Evolutionary conservation across 2,888 invertebrate species (phyloP).

Genomic region (Lycia hirtaria): DNA sequence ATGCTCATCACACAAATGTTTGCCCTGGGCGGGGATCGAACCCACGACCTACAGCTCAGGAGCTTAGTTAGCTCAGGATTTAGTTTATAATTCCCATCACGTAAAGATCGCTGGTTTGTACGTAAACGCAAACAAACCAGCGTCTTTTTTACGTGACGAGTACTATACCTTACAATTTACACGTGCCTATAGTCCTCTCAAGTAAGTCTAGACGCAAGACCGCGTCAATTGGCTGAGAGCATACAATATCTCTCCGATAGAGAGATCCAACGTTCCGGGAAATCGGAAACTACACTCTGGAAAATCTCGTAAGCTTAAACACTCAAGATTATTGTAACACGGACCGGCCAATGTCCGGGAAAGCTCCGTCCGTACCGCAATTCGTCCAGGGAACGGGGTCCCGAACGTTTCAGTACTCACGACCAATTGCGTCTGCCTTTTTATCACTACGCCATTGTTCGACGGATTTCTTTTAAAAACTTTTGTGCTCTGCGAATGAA

Average conservation of each 20-base stretch:
- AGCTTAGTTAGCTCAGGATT: too few relatives aligned
- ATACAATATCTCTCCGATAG: neutral
- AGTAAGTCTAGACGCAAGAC: neutral
- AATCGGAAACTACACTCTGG: conserved; percentile 9
- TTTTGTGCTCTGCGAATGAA: conserved; percentile 39
- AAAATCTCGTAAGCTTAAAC: conserved; percentile 19
- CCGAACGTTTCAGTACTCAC: conserved; percentile 52
- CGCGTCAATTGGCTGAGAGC: neutral
- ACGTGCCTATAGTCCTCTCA: neutral
- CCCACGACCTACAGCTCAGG: too few relatives aligned
- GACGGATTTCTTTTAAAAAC: conserved; percentile 52
- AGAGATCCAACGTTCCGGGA: neutral
- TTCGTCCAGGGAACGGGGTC: conserved; percentile 51
- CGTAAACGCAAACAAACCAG: too few relatives aligned
- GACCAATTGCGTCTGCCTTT: conserved; percentile 59
- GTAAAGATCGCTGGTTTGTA: too few relatives aligned
- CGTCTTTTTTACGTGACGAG: too few relatives aligned
- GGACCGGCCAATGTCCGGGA: conserved; percentile 37
- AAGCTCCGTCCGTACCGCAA: conserved; percentile 56
- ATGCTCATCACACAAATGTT: too few relatives aligned
- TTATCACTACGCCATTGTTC: conserved; percentile 56
- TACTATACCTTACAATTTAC: neutral
- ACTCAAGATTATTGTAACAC: conserved; percentile 24
- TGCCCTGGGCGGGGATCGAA: too few relatives aligned
- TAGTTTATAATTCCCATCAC: too few relatives aligned